phyloP scores from a whole-genome alignment of 2,888 invertebrate genomes.

The Parnassius mnemosyne region DNA sequence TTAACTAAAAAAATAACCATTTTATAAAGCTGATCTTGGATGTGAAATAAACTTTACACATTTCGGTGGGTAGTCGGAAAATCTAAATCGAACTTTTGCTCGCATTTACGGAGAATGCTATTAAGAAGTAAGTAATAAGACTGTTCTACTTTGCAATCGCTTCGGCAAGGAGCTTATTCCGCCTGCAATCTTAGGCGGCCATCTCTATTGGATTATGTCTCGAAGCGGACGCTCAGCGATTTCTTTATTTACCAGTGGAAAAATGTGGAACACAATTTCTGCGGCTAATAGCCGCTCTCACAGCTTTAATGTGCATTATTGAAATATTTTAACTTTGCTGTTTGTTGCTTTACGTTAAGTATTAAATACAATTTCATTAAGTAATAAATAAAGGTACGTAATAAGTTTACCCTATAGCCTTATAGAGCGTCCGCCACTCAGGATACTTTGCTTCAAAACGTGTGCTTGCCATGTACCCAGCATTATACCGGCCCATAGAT shows the following conservation, averaged over 20 bases:
- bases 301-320: background rate
- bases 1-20: too few species aligned
- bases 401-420: too few species aligned
- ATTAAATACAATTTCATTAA: too few species aligned
- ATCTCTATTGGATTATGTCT: conserved; percentile 25
- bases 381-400: too few species aligned
- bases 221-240: conserved; percentile 11
- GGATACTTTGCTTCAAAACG: too few species aligned
- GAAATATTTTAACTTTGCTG: background rate
- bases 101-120: conserved; percentile 6
- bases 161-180: conserved; percentile 18
- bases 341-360: too few species aligned
- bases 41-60: conserved; percentile 8
- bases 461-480: too few species aligned
- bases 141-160: conserved; percentile 18
- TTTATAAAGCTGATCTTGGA: background rate
- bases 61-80: conserved; percentile 11
- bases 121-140: conserved; percentile 22
- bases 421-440: too few species aligned
- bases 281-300: background rate
- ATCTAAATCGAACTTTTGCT: conserved; percentile 19
- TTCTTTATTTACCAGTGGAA: conserved; percentile 18
- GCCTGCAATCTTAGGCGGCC: conserved; percentile 13
- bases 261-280: conserved; percentile 1
- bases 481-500: too few species aligned